phyloP scores from a whole-genome alignment of 2,113 vertebrate genomes.

The Bungarus multicinctus region DNA sequence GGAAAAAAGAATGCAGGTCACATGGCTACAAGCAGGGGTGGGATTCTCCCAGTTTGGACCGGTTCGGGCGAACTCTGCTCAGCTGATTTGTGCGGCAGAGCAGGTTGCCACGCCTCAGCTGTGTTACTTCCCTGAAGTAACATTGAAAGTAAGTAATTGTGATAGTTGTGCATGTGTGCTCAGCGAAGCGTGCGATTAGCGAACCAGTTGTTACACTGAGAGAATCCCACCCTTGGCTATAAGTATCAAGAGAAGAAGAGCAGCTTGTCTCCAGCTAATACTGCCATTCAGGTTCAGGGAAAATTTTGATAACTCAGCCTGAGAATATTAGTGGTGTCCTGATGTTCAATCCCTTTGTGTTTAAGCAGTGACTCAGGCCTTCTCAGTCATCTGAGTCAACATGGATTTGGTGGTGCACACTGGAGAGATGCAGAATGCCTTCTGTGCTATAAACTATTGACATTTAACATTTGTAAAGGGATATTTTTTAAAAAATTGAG shows the following conservation, averaged over 20 bases:
- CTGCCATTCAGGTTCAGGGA: not conserved
- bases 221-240: not conserved
- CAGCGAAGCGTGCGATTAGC: too few relatives aligned
- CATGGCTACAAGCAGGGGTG: not conserved
- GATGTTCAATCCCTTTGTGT: not conserved
- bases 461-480: not conserved
- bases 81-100: too few relatives aligned
- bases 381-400: not conserved
- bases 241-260: not conserved
- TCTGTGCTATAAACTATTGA: not conserved
- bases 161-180: too few relatives aligned
- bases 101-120: too few relatives aligned
- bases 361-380: not conserved
- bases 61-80: too few relatives aligned
- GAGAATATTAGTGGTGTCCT: not conserved
- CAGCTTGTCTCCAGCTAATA: not conserved
- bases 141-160: too few relatives aligned
- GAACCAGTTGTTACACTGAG: too few relatives aligned
- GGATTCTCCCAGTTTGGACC: too few relatives aligned
- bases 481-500: accelerated
- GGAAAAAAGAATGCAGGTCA: not conserved
- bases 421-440: not conserved
- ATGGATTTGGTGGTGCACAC: not conserved
- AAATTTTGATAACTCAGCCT: not conserved
- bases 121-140: too few relatives aligned